A percentile compares a stretch with the other conserved stretches of the same genome.
phyloP scores from a whole-genome alignment of 2,797 vertebrate genomes.

The Sarcoramphus papa region DNA sequence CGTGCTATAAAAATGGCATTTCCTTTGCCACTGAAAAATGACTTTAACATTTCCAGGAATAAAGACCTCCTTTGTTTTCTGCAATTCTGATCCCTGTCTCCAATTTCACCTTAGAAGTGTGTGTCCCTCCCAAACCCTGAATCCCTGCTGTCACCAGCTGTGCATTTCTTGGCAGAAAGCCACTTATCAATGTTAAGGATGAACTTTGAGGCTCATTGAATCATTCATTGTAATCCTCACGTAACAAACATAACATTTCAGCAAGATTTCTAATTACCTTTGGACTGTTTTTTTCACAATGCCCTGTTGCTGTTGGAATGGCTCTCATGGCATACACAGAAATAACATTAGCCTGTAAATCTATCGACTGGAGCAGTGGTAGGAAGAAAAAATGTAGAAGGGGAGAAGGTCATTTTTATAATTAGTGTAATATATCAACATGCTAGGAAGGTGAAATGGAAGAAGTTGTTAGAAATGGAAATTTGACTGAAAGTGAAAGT shows the following conservation, averaged over 20 bases:
- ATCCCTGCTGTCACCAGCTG: slow-evolving; percentile 49
- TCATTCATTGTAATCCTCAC: slow-evolving; percentile 42
- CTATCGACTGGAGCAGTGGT: not conserved
- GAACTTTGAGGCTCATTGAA: slow-evolving; percentile 30
- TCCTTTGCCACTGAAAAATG: slow-evolving; percentile 64
- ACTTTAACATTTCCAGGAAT: slow-evolving; percentile 62
- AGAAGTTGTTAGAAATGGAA: slow-evolving; percentile 56
- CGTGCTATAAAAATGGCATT: slow-evolving; percentile 58
- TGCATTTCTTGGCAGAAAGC: slow-evolving; percentile 27
- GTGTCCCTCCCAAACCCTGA: slow-evolving; percentile 31
- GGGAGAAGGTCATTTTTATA: slow-evolving; percentile 30
- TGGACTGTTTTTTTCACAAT: slow-evolving; percentile 30
- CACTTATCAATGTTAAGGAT: slow-evolving; percentile 53
- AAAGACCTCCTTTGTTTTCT: slow-evolving; percentile 51
- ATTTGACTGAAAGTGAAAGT: slow-evolving; percentile 19
- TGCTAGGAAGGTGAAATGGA: slow-evolving; percentile 28
- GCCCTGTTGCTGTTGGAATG: slow-evolving; percentile 45
- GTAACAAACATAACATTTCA: slow-evolving; percentile 61
- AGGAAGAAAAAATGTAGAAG: not conserved
- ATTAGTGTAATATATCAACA: slow-evolving; percentile 40
- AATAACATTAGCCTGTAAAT: slow-evolving; percentile 19
- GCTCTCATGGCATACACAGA: slow-evolving; percentile 16
- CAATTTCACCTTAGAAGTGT: slow-evolving; percentile 40
- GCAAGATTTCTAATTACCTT: slow-evolving; percentile 66
- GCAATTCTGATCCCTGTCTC: slow-evolving; percentile 9